These are phyloP conservation scores for Drosophila orosa DNA, from an alignment of 1,140 invertebrate species.

Conservation along the genomic window DNA sequence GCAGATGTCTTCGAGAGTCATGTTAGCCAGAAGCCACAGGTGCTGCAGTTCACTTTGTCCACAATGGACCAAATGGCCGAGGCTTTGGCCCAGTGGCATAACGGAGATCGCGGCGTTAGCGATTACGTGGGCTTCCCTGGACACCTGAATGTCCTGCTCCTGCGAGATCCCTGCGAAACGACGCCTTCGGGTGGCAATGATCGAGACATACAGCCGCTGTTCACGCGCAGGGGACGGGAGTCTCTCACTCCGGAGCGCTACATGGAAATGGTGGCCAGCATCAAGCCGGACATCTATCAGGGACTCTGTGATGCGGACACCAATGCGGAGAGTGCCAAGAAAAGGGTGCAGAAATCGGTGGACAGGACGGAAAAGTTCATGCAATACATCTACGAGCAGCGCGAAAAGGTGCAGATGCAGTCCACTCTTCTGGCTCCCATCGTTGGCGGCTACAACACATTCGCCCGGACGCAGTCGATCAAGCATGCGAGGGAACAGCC, in stretches of 20 bases:
- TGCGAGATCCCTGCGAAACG: slow-evolving; percentile 88
- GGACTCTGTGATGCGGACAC: slow-evolving; percentile 93
- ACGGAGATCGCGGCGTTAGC: slow-evolving; percentile 79
- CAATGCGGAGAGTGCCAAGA: slow-evolving; percentile 87
- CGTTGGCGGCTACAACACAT: slow-evolving; percentile 89
- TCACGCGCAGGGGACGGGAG: slow-evolving; percentile 89
- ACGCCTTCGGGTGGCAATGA: slow-evolving; percentile 88
- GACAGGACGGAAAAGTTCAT: slow-evolving; percentile 86
- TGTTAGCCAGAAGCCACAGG: slow-evolving; percentile 84
- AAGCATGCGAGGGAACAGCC: slow-evolving; percentile 86
- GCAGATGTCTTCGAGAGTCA: slow-evolving; percentile 88
- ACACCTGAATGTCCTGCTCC: slow-evolving; percentile 86
- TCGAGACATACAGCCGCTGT: slow-evolving; percentile 88
- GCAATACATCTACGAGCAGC: slow-evolving; percentile 86
- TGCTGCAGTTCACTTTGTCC: slow-evolving; percentile 86
- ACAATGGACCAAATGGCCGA: slow-evolving; percentile 86
- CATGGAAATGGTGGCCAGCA: slow-evolving; percentile 90
- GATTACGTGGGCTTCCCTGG: slow-evolving; percentile 88
- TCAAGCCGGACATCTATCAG: slow-evolving; percentile 92
- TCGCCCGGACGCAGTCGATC: slow-evolving; percentile 87
- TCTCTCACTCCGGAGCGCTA: slow-evolving; percentile 87
- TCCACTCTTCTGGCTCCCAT: slow-evolving; percentile 86
- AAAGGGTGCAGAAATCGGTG: slow-evolving; percentile 89
- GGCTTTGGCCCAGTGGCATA: slow-evolving; percentile 85
- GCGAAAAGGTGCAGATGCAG: slow-evolving; percentile 86